Conservation (phyloP, 2,888 invertebrate species). For the Ariolimax columbianus region DNA sequence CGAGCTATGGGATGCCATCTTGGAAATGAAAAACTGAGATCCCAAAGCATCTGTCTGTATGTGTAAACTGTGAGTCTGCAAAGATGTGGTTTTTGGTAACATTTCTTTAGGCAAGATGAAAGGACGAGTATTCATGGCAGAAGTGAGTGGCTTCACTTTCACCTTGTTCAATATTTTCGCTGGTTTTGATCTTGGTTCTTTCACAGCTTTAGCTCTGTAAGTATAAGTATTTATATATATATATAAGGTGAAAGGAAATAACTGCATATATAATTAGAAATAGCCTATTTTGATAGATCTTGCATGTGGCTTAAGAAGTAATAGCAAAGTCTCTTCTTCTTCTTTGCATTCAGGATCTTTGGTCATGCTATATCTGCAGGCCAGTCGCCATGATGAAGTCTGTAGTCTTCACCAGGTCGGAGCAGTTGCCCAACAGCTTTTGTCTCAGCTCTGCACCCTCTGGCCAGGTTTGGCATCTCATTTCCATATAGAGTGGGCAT, state of each 20-base stretch:
- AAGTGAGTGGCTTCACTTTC: slow-evolving; percentile 7
- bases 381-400: too few relatives aligned
- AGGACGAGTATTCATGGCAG: not conserved
- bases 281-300: too few relatives aligned
- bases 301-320: too few relatives aligned
- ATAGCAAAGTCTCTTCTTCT: too few relatives aligned
- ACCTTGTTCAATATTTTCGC: not conserved
- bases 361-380: too few relatives aligned
- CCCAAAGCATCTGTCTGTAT: slow-evolving; percentile 39
- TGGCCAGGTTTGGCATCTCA: too few relatives aligned
- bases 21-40: slow-evolving; percentile 28
- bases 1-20: slow-evolving; percentile 28
- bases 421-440: too few relatives aligned
- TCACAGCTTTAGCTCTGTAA: slow-evolving; percentile 26
- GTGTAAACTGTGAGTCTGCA: slow-evolving; percentile 18
- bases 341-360: too few relatives aligned
- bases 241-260: not conserved
- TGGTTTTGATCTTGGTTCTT: slow-evolving; percentile 1
- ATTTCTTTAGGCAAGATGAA: slow-evolving; percentile 38
- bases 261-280: too few relatives aligned
- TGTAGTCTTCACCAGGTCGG: too few relatives aligned
- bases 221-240: not conserved
- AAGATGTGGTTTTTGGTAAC: not conserved
- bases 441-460: too few relatives aligned
- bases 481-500: too few relatives aligned